Evolutionary conservation across 2,113 vertebrate genomes (phyloP), one percentile per base, ranked within the genome.

Genomic region (Albula glossodonta): DNA sequence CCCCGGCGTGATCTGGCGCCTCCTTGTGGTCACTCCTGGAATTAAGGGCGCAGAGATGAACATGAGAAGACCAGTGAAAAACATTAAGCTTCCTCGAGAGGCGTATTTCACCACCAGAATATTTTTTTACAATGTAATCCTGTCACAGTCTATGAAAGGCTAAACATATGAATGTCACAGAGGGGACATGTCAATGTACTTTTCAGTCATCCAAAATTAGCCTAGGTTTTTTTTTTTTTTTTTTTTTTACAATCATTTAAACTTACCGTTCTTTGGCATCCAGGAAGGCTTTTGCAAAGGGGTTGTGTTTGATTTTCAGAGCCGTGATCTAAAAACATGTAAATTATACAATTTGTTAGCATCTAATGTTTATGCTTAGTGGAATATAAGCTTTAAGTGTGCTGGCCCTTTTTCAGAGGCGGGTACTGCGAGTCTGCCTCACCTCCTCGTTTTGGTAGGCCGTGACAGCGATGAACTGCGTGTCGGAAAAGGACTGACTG

Each of bases 371-470:
- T 19, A 0, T 0, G 13, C 17, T 17, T 31, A 1, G 2, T 25
- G 31, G 31, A 17, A 50, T 19, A 41, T 60, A 1, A 70, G 15
- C 66, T 10, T 19, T 70, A 70, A 6, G 66, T 70, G 5, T 12
- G 17, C 66, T 3, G n/a, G 5, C 25, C 60, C 11, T 1, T 63
- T 9, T 25, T 74, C 51, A 48, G 60, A n/a, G 70, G 15, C 50
- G 15, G 15, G 10, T 25, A 17, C 22, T 6, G 9, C 19, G 6
- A 10, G 31, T 12, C 31, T 22, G 0, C 9, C 90, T 70, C 50
- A 96, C 96, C 94, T 96, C 96, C 88, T 96, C 96, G 0, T 96
- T 96, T 90, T 96, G 96, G 86, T 96, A 96, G 0, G 96, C 96
- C 0, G 96, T 96, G 88, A 96, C 96, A 0, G 96, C 96, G 13